Percentiles rank a stretch among this genome's conserved stretches.
Evolutionary conservation across 2,113 vertebrate species (phyloP).

Genomic region (Pseudopodoces humilis): DNA sequence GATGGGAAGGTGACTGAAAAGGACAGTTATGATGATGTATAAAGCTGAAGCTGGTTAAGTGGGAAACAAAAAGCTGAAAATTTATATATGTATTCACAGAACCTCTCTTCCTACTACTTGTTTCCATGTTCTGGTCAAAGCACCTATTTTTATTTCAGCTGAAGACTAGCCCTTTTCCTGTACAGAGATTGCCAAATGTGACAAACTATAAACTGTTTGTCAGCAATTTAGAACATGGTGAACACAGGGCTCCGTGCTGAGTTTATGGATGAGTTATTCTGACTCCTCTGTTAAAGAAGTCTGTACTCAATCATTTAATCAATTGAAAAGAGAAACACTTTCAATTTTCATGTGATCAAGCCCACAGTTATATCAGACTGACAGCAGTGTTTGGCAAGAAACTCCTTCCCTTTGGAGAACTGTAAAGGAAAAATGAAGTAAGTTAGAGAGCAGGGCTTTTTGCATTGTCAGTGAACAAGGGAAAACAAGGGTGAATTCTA

Average conservation of each 20-base stretch:
- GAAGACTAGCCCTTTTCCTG: background rate
- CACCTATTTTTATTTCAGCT: constrained; percentile 43
- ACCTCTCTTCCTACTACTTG: background rate
- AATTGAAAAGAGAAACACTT: constrained; percentile 49
- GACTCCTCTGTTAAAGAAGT: constrained; percentile 38
- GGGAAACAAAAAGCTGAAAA: background rate
- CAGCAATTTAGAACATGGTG: constrained; percentile 21
- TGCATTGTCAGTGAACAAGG: background rate
- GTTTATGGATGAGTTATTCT: constrained; percentile 16
- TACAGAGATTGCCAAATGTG: constrained; percentile 35
- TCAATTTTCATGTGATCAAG: constrained; percentile 17
- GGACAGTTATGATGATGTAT: background rate
- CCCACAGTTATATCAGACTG: constrained; percentile 7
- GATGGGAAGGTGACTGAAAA: background rate
- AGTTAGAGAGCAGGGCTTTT: background rate
- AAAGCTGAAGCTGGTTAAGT: background rate
- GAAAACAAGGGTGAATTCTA: background rate
- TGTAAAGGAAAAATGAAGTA: background rate
- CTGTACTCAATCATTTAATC: constrained; percentile 31
- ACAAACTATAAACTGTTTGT: constrained; percentile 46
- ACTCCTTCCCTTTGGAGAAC: background rate
- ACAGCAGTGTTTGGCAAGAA: constrained; percentile 25
- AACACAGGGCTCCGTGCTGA: constrained; percentile 5
- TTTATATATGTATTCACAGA: background rate
- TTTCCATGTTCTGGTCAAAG: constrained; percentile 26